Conservation (phyloP, 2,888 invertebrate species). For the Iselma pallidipennis region DNA sequence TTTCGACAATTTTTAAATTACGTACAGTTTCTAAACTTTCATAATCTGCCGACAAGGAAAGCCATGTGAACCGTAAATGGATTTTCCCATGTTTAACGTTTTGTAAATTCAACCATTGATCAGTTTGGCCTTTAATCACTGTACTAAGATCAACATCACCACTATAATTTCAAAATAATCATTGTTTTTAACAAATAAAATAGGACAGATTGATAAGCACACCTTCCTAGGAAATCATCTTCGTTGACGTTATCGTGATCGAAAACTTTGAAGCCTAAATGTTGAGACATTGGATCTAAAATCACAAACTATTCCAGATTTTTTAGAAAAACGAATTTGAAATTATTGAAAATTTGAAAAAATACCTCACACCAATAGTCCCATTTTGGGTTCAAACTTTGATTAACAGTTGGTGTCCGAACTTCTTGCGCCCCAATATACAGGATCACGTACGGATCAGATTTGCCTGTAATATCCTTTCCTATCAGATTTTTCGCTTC, state of each 20-base stretch:
- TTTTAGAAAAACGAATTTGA: constrained; percentile 24
- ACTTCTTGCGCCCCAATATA: constrained; percentile 90
- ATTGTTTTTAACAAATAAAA: constrained; percentile 12
- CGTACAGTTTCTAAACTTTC: constrained; percentile 72
- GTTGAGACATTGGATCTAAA: constrained; percentile 44
- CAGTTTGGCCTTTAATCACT: constrained; percentile 40
- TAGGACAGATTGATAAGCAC: constrained; percentile 6
- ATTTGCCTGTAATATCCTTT: constrained; percentile 92
- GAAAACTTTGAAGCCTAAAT: constrained; percentile 43
- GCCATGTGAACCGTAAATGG: constrained; percentile 86
- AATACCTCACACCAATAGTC: constrained; percentile 95
- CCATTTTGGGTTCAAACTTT: constrained; percentile 93
- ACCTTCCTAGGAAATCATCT: constrained; percentile 47
- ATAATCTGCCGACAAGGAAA: constrained; percentile 71
- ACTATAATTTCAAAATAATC: constrained; percentile 60
- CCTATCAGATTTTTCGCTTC: constrained; percentile 93
- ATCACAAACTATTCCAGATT: constrained; percentile 39
- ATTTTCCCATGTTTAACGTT: constrained; percentile 92
- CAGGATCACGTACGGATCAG: constrained; percentile 91
- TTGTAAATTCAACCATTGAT: constrained; percentile 72
- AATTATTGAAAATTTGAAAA: neutral
- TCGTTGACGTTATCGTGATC: constrained; percentile 45
- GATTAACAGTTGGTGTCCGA: constrained; percentile 88
- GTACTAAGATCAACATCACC: constrained; percentile 58
- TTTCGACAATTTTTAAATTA: constrained; percentile 35